These are phyloP conservation scores for Cistogaster globosa DNA, from an alignment of 2,888 invertebrate genomes.

Conservation along the genomic window DNA sequence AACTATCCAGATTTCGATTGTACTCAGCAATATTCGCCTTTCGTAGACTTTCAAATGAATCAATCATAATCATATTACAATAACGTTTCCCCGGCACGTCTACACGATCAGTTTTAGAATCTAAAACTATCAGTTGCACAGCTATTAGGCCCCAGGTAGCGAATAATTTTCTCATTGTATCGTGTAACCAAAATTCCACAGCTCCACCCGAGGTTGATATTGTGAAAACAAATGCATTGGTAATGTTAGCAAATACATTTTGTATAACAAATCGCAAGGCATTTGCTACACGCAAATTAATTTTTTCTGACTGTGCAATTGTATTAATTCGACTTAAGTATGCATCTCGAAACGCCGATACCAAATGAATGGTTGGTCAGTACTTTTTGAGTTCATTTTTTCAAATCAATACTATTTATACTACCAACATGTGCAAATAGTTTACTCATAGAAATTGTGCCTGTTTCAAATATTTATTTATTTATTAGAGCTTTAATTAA, in stretches of 20 bases:
- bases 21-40: conserved; percentile 70
- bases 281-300: conserved; percentile 74
- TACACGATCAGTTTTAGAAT: conserved; percentile 17
- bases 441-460: not conserved
- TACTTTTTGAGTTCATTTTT: conserved; percentile 3
- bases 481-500: conserved; percentile 17
- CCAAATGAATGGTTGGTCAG: conserved; percentile 29
- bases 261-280: conserved; percentile 75
- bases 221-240: conserved; percentile 74
- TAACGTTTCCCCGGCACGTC: conserved; percentile 54
- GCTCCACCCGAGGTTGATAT: conserved; percentile 67
- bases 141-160: conserved; percentile 73
- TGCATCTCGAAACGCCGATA: conserved; percentile 51
- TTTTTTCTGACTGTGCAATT: conserved; percentile 72
- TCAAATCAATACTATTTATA: conserved; percentile 66
- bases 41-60: conserved; percentile 77
- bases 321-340: conserved; percentile 68
- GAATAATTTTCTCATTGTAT: conserved; percentile 74
- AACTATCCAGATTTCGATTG: conserved; percentile 74
- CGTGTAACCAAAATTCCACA: conserved; percentile 57
- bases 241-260: conserved; percentile 74
- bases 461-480: conserved; percentile 29
- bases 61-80: conserved; percentile 71
- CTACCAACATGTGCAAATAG: not conserved
- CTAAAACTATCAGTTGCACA: conserved; percentile 72